A percentile compares a stretch with the other conserved stretches of the same genome.
These are phyloP conservation scores for Orthosia gracilis DNA, from an alignment of 2,888 invertebrate genomes.

Conservation along the genomic window DNA sequence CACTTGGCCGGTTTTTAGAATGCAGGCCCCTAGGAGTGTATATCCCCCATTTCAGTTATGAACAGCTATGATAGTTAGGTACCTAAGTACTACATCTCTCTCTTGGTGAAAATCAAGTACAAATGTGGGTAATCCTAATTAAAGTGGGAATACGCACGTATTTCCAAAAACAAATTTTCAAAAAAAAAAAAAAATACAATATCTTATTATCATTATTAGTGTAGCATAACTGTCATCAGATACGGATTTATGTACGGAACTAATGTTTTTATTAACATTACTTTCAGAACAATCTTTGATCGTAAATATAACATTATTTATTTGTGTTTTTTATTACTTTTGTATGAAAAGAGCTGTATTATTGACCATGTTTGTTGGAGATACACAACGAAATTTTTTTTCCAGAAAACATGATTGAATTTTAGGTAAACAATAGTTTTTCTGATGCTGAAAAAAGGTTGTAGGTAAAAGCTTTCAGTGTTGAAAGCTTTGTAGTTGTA, in stretches of 20 bases:
- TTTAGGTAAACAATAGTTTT: constrained; percentile 38
- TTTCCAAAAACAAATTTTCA: background rate
- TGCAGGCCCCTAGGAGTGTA: too few relatives aligned
- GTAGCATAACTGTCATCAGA: constrained; percentile 16
- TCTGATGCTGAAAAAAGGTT: constrained; percentile 20
- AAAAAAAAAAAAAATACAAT: background rate
- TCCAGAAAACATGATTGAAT: constrained; percentile 20
- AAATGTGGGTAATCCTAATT: background rate
- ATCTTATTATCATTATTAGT: constrained; percentile 28
- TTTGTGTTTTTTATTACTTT: constrained; percentile 54
- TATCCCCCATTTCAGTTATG: too few relatives aligned
- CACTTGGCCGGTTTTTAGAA: too few relatives aligned
- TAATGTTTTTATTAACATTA: constrained; percentile 49
- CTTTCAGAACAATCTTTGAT: constrained; percentile 44
- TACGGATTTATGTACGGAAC: constrained; percentile 38
- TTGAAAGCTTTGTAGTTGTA: constrained; percentile 34
- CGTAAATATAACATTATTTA: constrained; percentile 56
- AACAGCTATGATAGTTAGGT: too few relatives aligned
- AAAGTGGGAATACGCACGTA: background rate
- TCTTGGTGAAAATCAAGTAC: background rate
- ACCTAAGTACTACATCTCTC: background rate
- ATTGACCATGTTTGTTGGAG: constrained; percentile 22
- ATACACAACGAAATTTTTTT: background rate
- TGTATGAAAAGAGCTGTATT: constrained; percentile 18
- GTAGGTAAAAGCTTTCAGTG: constrained; percentile 25